These are phyloP conservation scores for Mythimna albipuncta DNA, from an alignment of 2,888 invertebrate genomes.

Conservation along the genomic window DNA sequence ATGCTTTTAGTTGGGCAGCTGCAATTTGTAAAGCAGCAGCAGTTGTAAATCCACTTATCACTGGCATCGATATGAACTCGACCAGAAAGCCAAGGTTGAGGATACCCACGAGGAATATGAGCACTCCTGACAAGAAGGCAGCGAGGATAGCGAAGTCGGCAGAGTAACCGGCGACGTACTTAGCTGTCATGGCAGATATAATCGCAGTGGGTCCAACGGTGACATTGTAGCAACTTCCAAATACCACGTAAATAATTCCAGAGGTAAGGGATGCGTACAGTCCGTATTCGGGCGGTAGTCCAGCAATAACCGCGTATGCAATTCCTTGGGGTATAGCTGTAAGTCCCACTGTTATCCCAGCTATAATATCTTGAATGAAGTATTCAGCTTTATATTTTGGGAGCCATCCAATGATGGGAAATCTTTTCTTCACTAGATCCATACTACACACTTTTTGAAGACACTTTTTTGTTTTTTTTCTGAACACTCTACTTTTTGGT, in stretches of 20 bases:
- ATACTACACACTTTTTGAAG: conserved; percentile 79
- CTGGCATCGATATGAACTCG: conserved; percentile 96
- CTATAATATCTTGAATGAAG: conserved; percentile 95
- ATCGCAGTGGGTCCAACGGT: conserved; percentile 97
- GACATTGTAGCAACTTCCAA: conserved; percentile 95
- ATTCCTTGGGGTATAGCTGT: conserved; percentile 96
- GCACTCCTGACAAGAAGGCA: conserved; percentile 93
- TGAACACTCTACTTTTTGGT: conserved; percentile 50
- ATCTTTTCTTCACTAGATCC: conserved; percentile 85
- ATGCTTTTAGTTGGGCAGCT: conserved; percentile 94
- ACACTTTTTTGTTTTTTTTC: conserved; percentile 71
- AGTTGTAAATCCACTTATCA: conserved; percentile 95
- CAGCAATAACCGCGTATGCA: conserved; percentile 95
- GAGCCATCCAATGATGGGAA: conserved; percentile 94
- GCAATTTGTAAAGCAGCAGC: conserved; percentile 97
- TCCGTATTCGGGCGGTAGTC: conserved; percentile 94
- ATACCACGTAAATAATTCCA: conserved; percentile 96
- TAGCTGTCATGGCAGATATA: conserved; percentile 95
- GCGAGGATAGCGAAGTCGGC: conserved; percentile 93
- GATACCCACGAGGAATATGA: conserved; percentile 93
- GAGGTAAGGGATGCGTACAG: conserved; percentile 97
- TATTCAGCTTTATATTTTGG: conserved; percentile 92
- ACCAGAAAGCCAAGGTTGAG: conserved; percentile 95
- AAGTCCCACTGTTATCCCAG: conserved; percentile 95
- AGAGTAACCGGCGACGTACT: conserved; percentile 92